Evolutionary conservation across 2,888 invertebrate species (phyloP).

Genomic region (Chloroclysta siterata): DNA sequence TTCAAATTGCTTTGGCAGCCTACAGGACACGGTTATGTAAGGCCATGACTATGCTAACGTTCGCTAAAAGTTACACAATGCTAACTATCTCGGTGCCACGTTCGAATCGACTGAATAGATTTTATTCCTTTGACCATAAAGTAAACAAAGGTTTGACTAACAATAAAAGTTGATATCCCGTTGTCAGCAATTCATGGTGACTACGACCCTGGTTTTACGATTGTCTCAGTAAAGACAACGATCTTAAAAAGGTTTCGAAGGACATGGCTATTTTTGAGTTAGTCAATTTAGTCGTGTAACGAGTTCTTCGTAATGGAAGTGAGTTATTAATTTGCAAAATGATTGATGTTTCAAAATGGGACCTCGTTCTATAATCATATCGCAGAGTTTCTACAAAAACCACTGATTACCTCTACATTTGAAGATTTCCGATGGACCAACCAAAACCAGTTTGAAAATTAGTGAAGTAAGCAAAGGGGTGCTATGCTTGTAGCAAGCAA

Average conservation of each 20-base stretch:
- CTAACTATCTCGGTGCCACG: slow-evolving; percentile 28
- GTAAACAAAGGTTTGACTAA: slow-evolving; percentile 43
- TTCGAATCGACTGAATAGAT: slow-evolving; percentile 34
- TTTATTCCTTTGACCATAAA: slow-evolving; percentile 39
- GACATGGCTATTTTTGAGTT: slow-evolving; percentile 36
- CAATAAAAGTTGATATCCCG: slow-evolving; percentile 46
- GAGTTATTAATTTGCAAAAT: slow-evolving; percentile 26
- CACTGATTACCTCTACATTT: not conserved
- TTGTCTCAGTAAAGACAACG: slow-evolving; percentile 40
- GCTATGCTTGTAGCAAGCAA: too few relatives aligned
- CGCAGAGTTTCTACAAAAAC: not conserved
- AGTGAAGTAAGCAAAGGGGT: not conserved
- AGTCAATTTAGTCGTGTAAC: slow-evolving; percentile 35
- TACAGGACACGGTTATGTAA: slow-evolving; percentile 14
- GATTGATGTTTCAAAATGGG: slow-evolving; percentile 9
- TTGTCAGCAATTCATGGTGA: slow-evolving; percentile 45
- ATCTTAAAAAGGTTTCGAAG: slow-evolving; percentile 37
- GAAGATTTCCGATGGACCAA: not conserved
- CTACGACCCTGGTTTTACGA: slow-evolving; percentile 42
- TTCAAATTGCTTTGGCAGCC: not conserved
- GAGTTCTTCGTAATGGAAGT: slow-evolving; percentile 27
- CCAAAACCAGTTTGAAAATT: not conserved
- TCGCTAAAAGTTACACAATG: slow-evolving; percentile 20
- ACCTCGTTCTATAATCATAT: slow-evolving; percentile 5
- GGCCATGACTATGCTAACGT: slow-evolving; percentile 1